Base-by-base conservation (phyloP, 2,888 invertebrate species). In the Lacanobia wlatinum region DNA sequence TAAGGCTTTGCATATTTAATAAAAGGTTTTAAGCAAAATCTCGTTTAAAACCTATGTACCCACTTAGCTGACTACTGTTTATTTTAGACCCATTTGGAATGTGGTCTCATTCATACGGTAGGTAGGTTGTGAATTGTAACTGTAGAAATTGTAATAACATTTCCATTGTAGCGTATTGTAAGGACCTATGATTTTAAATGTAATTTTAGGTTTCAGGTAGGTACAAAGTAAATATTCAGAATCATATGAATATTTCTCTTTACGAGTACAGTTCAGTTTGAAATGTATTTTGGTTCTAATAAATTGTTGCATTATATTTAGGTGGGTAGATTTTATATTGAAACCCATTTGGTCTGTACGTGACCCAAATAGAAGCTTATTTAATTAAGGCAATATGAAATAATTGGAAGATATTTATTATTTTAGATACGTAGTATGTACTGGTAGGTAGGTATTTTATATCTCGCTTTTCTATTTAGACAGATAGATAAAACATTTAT, bases 51-150 rank as follows among this genome's bases (percentile, higher is more conserved):
- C 55, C 8, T 14, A 28, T 34, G 40, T 48, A n/a, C n/a, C n/a
- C n/a, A n/a, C n/a, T n/a, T n/a, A n/a, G 21, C 16, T 23, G n/a
- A 23, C 8, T 48, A 48, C 16, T 55, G 9, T 79, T 81, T 77
- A 21, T n/a, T 65, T 52, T 50, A 12, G 48, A 48, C 34, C 0
- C 34, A 38, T 52, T 60, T 50, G n/a, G 14, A 69, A 53, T n/a
- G 46, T 40, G 48, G 1, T 4, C 21, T 28, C 56, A 70, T 68
- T 28, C 18, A 70, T 46, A 46, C 40, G 69, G 70, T 87, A 43
- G 69, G 70, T 87, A 43, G 38, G 43, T 43, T 23, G 21, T 40
- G 59, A 59, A 67, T 59, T 34, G 7, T 43, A 74, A 67, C n/a
- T 12, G n/a, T 28, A 18, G 10, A 38, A 59, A 38, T 43, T 52